phyloP scores from a whole-genome alignment of 2,888 invertebrate species.

The Acanthosepion lycidas region DNA sequence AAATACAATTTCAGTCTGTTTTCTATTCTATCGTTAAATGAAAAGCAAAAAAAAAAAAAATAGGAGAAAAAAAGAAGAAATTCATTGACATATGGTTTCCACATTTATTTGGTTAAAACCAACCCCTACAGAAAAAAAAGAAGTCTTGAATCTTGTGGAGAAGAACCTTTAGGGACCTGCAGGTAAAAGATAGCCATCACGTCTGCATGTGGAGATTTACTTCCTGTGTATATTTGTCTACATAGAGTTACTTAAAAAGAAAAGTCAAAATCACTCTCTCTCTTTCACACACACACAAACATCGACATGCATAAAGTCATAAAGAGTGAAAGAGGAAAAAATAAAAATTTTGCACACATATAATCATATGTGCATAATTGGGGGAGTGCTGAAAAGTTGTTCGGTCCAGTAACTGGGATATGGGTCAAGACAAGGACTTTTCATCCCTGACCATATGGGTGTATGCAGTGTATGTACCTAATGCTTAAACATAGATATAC shows the following conservation, averaged over 20 bases:
- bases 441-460: no score
- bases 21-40: neutral
- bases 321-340: neutral
- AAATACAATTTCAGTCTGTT: neutral
- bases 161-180: neutral
- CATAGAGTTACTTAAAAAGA: neutral
- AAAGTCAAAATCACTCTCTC: no score
- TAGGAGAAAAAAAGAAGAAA: neutral
- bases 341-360: neutral
- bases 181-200: conserved; percentile 13
- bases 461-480: no score
- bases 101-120: neutral
- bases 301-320: no score
- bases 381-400: no score
- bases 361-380: no score
- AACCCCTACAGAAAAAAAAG: neutral
- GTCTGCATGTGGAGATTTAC: neutral
- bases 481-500: no score
- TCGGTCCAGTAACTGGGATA: no score
- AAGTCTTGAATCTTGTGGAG: neutral
- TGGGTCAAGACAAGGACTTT: no score
- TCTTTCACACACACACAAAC: no score
- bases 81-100: neutral
- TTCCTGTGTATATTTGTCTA: neutral
- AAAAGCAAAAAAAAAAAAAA: neutral